phyloP scores from a whole-genome alignment of 2,888 invertebrate genomes.

The Mongoloraphidia duomilia region DNA sequence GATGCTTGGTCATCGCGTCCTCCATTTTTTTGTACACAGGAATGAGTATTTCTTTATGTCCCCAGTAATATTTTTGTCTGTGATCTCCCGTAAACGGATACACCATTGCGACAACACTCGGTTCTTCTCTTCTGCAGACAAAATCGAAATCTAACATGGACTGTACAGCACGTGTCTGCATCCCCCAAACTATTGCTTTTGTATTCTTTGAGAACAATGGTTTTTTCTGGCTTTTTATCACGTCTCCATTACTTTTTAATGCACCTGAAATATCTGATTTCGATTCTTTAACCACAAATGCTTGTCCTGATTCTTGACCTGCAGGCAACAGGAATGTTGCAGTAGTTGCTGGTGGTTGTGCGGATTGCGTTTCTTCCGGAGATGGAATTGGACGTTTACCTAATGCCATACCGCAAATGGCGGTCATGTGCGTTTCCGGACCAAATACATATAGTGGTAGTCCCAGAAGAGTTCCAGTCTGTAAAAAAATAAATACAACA shows the following conservation, averaged over 20 bases:
- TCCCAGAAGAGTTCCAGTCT: conserved; percentile 45
- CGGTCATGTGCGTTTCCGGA: conserved; percentile 98
- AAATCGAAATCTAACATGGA: conserved; percentile 95
- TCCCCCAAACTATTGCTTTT: conserved; percentile 95
- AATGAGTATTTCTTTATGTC: conserved; percentile 91
- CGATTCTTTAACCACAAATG: too few species aligned
- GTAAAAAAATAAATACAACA: conserved; percentile 7
- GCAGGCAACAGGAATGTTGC: conserved; percentile 80
- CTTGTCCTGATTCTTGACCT: conserved; percentile 33
- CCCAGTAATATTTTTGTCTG: conserved; percentile 99
- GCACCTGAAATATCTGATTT: too few species aligned
- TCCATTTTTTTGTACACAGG: conserved; percentile 93
- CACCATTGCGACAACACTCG: conserved; percentile 90
- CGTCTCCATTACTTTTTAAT: neutral
- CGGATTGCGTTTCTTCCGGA: conserved; percentile 40
- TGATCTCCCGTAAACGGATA: conserved; percentile 98
- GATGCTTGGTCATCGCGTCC: conserved; percentile 89
- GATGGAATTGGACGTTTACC: conserved; percentile 77
- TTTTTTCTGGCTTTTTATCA: neutral
- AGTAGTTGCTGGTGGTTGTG: conserved; percentile 57
- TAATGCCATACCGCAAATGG: conserved; percentile 96
- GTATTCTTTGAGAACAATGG: conserved; percentile 71
- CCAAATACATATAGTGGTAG: conserved; percentile 95
- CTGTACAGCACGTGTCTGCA: conserved; percentile 95
- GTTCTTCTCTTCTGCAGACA: conserved; percentile 75